These are phyloP conservation scores for Acanthoscelides obtectus DNA, from an alignment of 2,888 invertebrate species.

Conservation along the genomic window DNA sequence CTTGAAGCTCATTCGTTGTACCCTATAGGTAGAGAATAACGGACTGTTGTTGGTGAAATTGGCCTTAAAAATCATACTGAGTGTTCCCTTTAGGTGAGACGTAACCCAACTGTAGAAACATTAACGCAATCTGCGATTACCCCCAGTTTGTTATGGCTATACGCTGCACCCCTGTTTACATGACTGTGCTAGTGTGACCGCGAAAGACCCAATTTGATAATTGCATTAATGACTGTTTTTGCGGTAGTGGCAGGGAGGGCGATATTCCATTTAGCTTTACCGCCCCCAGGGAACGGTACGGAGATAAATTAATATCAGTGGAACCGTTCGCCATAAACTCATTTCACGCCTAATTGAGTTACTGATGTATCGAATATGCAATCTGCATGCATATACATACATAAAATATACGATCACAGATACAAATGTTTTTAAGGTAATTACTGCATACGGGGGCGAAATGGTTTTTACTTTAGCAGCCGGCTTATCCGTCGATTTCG, in stretches of 20 bases:
- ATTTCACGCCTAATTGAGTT: background rate
- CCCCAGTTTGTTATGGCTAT: background rate
- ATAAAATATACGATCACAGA: too few species aligned
- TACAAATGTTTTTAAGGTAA: background rate
- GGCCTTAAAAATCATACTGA: too few species aligned
- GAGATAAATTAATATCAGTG: background rate
- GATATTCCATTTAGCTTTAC: background rate
- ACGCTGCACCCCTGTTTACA: background rate
- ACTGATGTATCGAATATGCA: background rate
- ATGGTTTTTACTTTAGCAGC: background rate
- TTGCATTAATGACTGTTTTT: background rate
- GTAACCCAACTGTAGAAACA: too few species aligned
- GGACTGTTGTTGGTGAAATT: too few species aligned
- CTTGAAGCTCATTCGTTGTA: too few species aligned
- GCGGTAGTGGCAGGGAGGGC: background rate
- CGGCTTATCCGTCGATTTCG: too few species aligned
- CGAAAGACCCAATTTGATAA: background rate
- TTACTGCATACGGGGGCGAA: background rate
- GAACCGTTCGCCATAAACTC: background rate
- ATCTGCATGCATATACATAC: background rate
- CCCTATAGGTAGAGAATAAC: too few species aligned
- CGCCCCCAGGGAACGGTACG: background rate
- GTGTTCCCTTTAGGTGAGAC: too few species aligned
- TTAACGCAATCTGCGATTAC: too few species aligned
- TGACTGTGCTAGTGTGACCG: background rate